These are phyloP conservation scores for Oceanites oceanicus DNA, from an alignment of 2,113 vertebrate species.

Conservation along the genomic window DNA sequence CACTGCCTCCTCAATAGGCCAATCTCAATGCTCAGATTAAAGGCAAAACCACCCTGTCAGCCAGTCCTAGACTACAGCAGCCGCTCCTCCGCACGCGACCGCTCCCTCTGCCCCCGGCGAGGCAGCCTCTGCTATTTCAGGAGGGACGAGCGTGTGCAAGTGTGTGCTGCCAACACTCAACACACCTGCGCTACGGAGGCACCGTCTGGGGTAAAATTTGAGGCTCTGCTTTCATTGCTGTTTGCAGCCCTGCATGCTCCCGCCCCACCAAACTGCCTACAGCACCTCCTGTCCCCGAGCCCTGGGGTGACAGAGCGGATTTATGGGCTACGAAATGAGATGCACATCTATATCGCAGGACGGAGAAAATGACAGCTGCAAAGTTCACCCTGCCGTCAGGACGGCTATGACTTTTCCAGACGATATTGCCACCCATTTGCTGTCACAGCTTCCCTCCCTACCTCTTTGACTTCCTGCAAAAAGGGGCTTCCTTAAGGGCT, in stretches of 20 bases:
- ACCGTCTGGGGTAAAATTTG: background rate
- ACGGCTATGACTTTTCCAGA: background rate
- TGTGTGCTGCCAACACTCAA: background rate
- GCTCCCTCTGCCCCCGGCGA: background rate
- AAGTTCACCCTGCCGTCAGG: background rate
- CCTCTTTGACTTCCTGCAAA: background rate
- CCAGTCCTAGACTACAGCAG: background rate
- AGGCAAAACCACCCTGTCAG: background rate
- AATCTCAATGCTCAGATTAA: background rate
- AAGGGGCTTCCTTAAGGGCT: background rate
- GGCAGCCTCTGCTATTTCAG: background rate
- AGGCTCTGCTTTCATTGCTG: background rate
- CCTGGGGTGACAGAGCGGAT: background rate
- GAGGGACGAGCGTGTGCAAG: background rate
- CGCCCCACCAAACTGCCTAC: background rate
- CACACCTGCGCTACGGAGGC: background rate
- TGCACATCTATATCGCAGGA: fast-evolving
- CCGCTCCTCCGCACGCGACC: fast-evolving
- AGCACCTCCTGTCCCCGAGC: fast-evolving
- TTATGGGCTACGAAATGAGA: background rate
- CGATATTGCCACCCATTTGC: background rate
- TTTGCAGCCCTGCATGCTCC: background rate
- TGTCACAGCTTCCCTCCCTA: background rate
- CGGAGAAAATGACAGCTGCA: background rate
- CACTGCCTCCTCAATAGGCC: background rate